phyloP scores from a whole-genome alignment of 1,140 invertebrate species.

The Eupeodes corollae region DNA sequence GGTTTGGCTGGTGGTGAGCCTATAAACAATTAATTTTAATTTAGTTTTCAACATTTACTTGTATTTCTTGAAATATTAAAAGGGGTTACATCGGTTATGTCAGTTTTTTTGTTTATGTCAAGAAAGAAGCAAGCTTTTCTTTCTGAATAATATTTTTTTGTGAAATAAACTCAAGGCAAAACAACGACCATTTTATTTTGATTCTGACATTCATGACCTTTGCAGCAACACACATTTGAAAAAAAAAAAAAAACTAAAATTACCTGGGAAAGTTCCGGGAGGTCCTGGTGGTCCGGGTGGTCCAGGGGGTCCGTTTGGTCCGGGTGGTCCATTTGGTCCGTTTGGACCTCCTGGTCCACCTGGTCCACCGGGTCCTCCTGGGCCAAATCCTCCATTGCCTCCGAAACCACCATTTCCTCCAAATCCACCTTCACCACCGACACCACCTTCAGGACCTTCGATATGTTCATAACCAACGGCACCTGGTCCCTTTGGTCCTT shows the following conservation, averaged over 20 bases:
- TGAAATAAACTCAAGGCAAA: no score
- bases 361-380: constrained; percentile 28
- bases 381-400: constrained; percentile 25
- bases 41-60: background rate
- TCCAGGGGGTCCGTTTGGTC: constrained; percentile 25
- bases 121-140: no score
- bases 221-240: background rate
- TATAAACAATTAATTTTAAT: background rate
- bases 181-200: no score
- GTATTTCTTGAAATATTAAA: background rate
- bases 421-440: constrained; percentile 22
- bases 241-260: background rate
- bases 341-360: constrained; percentile 22
- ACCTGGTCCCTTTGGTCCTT: constrained; percentile 38
- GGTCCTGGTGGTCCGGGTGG: constrained; percentile 19
- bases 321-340: constrained; percentile 28
- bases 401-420: constrained; percentile 26
- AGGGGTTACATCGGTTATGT: no score
- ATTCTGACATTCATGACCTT: no score
- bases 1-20: background rate
- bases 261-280: constrained; percentile 7
- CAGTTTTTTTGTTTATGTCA: no score
- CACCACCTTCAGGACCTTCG: constrained; percentile 34
- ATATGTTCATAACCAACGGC: constrained; percentile 40
- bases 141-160: no score